Evolutionary conservation across 2,888 invertebrate genomes (phyloP), one percentile per base, ranked within the genome.

Genomic region (Abscondita cerata): DNA sequence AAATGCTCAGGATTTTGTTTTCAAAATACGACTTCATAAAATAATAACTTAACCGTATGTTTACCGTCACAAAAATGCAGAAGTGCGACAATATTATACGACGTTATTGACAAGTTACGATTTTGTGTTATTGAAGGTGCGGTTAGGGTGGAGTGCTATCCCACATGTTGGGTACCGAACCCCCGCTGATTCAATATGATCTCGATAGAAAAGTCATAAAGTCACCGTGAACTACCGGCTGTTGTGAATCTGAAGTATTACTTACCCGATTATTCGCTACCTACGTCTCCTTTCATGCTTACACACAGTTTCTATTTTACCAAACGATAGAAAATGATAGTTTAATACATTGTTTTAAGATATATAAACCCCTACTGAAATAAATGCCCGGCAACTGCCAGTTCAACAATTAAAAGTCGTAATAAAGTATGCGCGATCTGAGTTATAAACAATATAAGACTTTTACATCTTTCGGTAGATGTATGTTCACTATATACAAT

Each of bases 51-150:
- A n/a, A n/a, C n/a, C n/a, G n/a, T n/a, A n/a, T n/a, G n/a, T n/a
- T n/a, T n/a, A n/a, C n/a, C n/a, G n/a, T n/a, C n/a, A n/a, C n/a
- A n/a, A n/a, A n/a, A n/a, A n/a, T n/a, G n/a, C 25, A 25, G 4
- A 25, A 25, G 25, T 25, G 25, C 6, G 25, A 25, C 25, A 25
- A 25, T 25, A 25, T 25, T 53, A 48, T 59, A 59, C 36, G 59
- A 47, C 25, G 52, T 59, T 3, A 79, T 62, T 66, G 68, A 68
- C 68, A 64, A 66, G 58, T 64, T 61, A 68, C 64, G 65, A 66
- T 64, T 62, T 58, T 59, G 62, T 68, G 59, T 62, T 53, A 56
- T 53, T 60, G 51, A 64, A 67, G 65, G 67, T 67, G 67, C 63
- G 67, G 65, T 47, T 59, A 65, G 67, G 67, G 67, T 67, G 65